Evolutionary conservation across 2,888 invertebrate genomes (phyloP).

Genomic region (Drosophila niveifrons): DNA sequence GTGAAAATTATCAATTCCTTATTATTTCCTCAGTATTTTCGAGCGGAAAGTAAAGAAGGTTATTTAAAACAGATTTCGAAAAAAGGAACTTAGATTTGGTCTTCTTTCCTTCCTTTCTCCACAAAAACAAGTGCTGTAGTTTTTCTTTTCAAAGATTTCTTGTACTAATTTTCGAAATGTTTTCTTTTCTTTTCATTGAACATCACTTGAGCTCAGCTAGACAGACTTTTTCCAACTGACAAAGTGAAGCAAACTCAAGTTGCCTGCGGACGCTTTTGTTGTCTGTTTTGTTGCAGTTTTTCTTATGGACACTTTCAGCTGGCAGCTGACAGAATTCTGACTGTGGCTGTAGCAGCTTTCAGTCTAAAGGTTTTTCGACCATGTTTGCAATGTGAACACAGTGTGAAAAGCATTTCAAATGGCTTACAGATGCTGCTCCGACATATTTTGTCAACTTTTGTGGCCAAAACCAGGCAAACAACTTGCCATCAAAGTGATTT

Average conservation of each 20-base stretch:
- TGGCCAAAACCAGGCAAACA: conserved; percentile 41
- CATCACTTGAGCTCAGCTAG: conserved; percentile 7
- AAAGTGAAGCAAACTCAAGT: conserved; percentile 7
- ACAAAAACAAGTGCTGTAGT: neutral
- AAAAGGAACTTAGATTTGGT: neutral
- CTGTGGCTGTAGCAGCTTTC: conserved; percentile 2
- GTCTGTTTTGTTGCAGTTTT: conserved; percentile 29
- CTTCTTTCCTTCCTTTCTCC: neutral
- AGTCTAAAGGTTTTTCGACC: conserved; percentile 21
- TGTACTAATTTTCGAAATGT: conserved; percentile 1
- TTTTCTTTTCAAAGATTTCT: neutral
- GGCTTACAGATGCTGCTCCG: conserved; percentile 42
- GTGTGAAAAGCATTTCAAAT: conserved; percentile 52
- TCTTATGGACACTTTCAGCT: conserved; percentile 31
- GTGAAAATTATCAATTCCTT: too few species aligned
- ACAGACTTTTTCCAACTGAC: neutral
- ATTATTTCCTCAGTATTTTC: too few species aligned
- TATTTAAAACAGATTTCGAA: neutral
- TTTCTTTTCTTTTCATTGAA: conserved; percentile 20
- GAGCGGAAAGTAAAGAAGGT: neutral
- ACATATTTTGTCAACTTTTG: conserved; percentile 56
- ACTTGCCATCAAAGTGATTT: conserved; percentile 22
- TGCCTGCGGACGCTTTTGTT: conserved; percentile 36
- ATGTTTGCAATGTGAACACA: conserved; percentile 43
- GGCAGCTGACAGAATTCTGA: conserved; percentile 43